Evolutionary conservation across 1,140 invertebrate genomes (phyloP), one percentile per base, ranked within the genome.

Genomic region (Dinoponera quadriceps): DNA sequence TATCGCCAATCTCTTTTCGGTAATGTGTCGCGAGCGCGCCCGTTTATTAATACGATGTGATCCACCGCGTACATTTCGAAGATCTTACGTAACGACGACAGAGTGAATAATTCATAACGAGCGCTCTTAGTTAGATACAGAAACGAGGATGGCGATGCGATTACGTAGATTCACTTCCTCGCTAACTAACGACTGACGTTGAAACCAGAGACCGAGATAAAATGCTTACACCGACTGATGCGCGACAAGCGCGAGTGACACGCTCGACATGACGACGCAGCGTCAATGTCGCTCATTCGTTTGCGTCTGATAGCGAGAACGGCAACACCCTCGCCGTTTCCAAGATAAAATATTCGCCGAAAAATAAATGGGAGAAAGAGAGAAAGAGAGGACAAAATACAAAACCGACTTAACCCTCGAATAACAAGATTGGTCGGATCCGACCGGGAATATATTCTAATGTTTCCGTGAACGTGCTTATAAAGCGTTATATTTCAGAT

Each of bases 151-250:
- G 44, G 33, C 18, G 48, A 85, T 62, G 13, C 51, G 75, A 80
- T 33, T 44, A 69, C 38, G 27, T 18, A 11, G 71, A 82, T 72
- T 87, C 57, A 68, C 60, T 69, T 63, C 51, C 68, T 80, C 48
- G 73, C 27, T 38, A 49, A n/a, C 18, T 20, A 20, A 27, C 44
- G 55, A 60, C 16, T 44, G 72, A 16, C 27, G 48, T 80, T 59
- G 49, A 57, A 83, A 87, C 57, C 29, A 20, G 69, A 80, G 63
- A 49, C 38, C 22, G 49, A 48, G 73, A 84, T 87, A 86, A 86
- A 84, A 69, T 77, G 68, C 83, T 87, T 80, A 83, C 59, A 86
- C 83, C 83, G 59, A 68, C 38, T 44, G 38, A 44, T 44, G 38
- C 38, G 38, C 33, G 16, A 54, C 38, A 14, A 68, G 29, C 51